Base-by-base conservation (phyloP, 2,888 invertebrate species). In the Sminthurinus aureus region DNA sequence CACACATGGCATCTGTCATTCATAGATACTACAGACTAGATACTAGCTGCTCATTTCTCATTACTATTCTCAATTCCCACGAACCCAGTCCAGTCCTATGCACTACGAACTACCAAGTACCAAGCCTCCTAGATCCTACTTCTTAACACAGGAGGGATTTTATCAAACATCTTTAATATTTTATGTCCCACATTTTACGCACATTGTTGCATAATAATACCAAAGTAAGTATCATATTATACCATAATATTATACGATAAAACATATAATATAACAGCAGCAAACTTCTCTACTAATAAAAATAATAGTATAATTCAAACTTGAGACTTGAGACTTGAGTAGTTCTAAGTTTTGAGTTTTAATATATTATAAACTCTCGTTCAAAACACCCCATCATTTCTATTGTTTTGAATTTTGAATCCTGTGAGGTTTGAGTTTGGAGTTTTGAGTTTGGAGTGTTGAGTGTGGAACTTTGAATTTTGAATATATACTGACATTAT, bases 1-100 rank as follows among this genome's bases (percentile, higher is more conserved):
- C 83, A 83, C 83, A 83, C 83, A 83, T 83, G 83, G 83, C 77
- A 24, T 51, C 20, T 24, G 52, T 83, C 83, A 84, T 84, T 84
- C 83, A 84, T 80, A 58, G 58, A 20, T 76, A 76, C 58, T 75
- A 76, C 76, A 26, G 12, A n/a, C 51, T 9, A n/a, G 50, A n/a
- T 6, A 73, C 18, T 18, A 9, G 6, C 67, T 71, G 18, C 71
- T 71, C 24, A 13, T 18, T 22, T 12, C n/a, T 20, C 69, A n/a
- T 11, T n/a, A 22, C 11, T 12, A n/a, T 69, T 20, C n/a, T 20
- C 20, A n/a, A 26, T 24, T 24, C 20, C 24, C 71, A 20, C 13
- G 26, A 15, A 71, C 22, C 20, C 67, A 67, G n/a, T 67, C n/a
- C n/a, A 22, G 24, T 26, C 24, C 24, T 2, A 22, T 22, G 22